Conservation (phyloP, 1,140 invertebrate species). For the Drosophila baimaii region DNA sequence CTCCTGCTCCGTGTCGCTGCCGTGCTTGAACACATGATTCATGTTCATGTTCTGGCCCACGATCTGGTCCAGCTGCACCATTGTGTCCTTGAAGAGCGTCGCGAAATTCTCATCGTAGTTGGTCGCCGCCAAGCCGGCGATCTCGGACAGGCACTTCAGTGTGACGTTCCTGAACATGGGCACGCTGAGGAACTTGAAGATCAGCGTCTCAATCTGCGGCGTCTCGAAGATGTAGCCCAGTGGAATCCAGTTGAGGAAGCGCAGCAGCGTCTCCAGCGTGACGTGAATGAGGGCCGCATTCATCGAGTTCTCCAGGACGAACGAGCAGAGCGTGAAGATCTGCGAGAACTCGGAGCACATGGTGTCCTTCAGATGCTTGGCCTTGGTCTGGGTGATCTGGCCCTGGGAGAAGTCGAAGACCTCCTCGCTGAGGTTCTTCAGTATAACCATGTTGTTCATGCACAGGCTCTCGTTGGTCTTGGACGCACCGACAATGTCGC, state of each 20-base stretch:
- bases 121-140: slow-evolving; percentile 93
- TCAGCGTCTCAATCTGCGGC: slow-evolving; percentile 96
- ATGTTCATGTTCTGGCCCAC: slow-evolving; percentile 96
- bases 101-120: slow-evolving; percentile 97
- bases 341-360: slow-evolving; percentile 99
- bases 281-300: slow-evolving; percentile 97
- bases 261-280: slow-evolving; percentile 97
- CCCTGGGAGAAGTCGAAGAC: slow-evolving; percentile 99
- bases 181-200: slow-evolving; percentile 98
- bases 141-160: slow-evolving; percentile 99
- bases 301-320: slow-evolving; percentile 98
- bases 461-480: slow-evolving; percentile 99
- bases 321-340: slow-evolving; percentile 98
- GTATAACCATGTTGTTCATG: slow-evolving; percentile 99
- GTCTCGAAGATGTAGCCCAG: slow-evolving; percentile 99
- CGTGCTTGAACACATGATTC: slow-evolving; percentile 95
- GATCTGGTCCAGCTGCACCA: slow-evolving; percentile 96
- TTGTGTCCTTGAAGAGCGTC: slow-evolving; percentile 94
- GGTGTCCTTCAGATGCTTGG: slow-evolving; percentile 99
- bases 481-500: slow-evolving; percentile 99
- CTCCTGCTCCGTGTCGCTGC: slow-evolving; percentile 98
- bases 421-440: slow-evolving; percentile 99
- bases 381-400: slow-evolving; percentile 99
- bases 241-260: slow-evolving; percentile 99
- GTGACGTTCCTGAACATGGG: slow-evolving; percentile 99